Evolutionary conservation across 1,140 invertebrate genomes (phyloP), one percentile per base, ranked within the genome.

Genomic region (Portunus trituberculatus): DNA sequence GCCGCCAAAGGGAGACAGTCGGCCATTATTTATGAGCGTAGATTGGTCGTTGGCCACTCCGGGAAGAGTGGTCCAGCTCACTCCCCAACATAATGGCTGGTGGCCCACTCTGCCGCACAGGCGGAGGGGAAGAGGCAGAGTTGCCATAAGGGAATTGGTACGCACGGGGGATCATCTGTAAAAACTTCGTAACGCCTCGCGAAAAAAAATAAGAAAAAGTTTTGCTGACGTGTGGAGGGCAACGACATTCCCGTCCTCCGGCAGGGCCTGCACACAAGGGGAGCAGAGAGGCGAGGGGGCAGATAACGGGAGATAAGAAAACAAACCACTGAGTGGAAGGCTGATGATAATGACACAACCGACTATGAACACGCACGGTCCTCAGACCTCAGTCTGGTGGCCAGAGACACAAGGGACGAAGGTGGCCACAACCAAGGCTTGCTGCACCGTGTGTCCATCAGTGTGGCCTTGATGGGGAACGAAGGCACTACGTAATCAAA

Each of bases 1-100:
- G 59, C 90, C 67, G 32, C 32, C 31, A 39, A 59, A 39, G 90
- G 90, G 90, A 91, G 90, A 91, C 90, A 91, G 90, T 91, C 90
- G 90, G 90, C 90, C 90, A 91, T 91, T 91, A 91, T 91, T 91
- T 91, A 91, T 91, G 90, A 91, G 90, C 90, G 90, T 67, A 91
- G 90, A 91, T 91, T 91, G 52, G 90, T 91, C 48, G 90, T 76
- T 91, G 90, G 29, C 90, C 52, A 31, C 32, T 59, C 31, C 28
- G 48, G 52, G 90, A 67, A 91, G 20, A 91, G 52, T 25, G 90
- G 90, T 39, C 90, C 90, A 91, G 67, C 90, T 91, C 52, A 25
- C 28, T 25, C 29, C n/a, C 31, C 14, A 31, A 91, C 52, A 39
- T 76, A 76, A 76, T 76, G 90, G 90, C 6, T 14, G 29, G 10